phyloP scores from a whole-genome alignment of 2,888 invertebrate genomes.

The Pemphredon lugubris region DNA sequence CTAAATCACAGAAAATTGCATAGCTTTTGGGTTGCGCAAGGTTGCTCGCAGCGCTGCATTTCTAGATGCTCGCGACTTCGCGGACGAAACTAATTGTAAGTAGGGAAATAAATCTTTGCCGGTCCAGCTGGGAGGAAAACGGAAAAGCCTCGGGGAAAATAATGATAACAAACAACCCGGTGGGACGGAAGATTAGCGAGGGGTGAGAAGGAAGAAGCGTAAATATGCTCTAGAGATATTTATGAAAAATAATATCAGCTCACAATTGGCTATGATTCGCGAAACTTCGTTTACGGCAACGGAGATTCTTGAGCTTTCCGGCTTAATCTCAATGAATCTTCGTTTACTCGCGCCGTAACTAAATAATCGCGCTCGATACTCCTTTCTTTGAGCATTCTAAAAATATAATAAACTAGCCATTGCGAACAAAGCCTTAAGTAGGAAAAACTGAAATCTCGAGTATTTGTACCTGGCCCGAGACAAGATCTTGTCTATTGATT shows the following conservation, averaged over 20 bases:
- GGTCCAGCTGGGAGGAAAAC: slow-evolving; percentile 44
- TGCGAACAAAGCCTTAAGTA: no score
- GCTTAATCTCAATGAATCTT: no score
- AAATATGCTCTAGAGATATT: slow-evolving; percentile 32
- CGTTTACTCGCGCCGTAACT: no score
- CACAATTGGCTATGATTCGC: neutral
- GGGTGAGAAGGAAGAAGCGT: slow-evolving; percentile 1
- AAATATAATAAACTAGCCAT: no score
- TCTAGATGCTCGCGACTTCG: slow-evolving; percentile 27
- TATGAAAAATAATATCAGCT: slow-evolving; percentile 42
- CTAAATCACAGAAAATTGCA: slow-evolving; percentile 47
- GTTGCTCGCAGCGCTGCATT: slow-evolving; percentile 40
- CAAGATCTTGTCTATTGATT: no score
- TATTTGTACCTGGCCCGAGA: no score
- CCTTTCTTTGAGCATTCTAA: no score
- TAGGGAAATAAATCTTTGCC: slow-evolving; percentile 69
- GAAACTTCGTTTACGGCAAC: no score
- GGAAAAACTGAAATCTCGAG: no score
- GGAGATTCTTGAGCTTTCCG: no score
- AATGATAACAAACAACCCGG: slow-evolving; percentile 41
- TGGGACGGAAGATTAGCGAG: slow-evolving; percentile 25
- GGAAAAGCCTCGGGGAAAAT: slow-evolving; percentile 27
- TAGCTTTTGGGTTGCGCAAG: slow-evolving; percentile 18
- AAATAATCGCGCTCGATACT: no score
- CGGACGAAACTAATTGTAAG: slow-evolving; percentile 68